Evolutionary conservation across 2,113 vertebrate species (phyloP).

Genomic region (Ahaetulla prasina): DNA sequence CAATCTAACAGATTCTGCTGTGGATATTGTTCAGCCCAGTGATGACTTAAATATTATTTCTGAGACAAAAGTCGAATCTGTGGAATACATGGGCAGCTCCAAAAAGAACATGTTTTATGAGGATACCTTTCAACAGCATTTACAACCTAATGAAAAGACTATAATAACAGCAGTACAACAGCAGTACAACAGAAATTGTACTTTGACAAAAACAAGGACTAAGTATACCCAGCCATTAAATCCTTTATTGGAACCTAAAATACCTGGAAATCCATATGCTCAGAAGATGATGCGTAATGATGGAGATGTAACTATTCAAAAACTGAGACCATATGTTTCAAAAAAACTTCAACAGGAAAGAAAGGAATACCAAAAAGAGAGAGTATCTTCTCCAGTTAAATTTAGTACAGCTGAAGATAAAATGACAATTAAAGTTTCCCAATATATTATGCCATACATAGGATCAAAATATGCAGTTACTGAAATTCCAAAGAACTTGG

Average conservation of each 20-base stretch:
- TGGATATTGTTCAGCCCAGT: neutral
- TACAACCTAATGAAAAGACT: neutral
- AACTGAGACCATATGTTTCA: conserved; percentile 82
- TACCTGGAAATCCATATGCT: neutral
- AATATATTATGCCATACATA: conserved; percentile 78
- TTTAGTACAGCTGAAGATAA: conserved; percentile 18
- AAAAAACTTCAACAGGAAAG: conserved; percentile 77
- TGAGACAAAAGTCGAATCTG: neutral
- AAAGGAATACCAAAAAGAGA: neutral
- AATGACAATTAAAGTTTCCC: conserved; percentile 66
- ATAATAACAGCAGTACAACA: neutral
- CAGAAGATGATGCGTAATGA: conserved; percentile 54
- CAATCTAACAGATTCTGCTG: conserved; percentile 4
- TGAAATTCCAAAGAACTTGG: conserved; percentile 72
- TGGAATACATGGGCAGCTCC: neutral
- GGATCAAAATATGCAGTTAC: conserved; percentile 61
- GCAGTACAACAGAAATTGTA: neutral
- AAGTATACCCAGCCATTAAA: conserved; percentile 10
- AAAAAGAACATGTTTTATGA: neutral
- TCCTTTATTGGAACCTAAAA: conserved; percentile 22
- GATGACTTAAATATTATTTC: neutral
- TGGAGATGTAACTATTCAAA: conserved; percentile 15
- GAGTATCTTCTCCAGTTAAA: neutral
- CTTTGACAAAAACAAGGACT: neutral
- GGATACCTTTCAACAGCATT: neutral